Evolutionary conservation across 2,797 vertebrate species (phyloP).

Genomic region (Pantherophis vulpinus): DNA sequence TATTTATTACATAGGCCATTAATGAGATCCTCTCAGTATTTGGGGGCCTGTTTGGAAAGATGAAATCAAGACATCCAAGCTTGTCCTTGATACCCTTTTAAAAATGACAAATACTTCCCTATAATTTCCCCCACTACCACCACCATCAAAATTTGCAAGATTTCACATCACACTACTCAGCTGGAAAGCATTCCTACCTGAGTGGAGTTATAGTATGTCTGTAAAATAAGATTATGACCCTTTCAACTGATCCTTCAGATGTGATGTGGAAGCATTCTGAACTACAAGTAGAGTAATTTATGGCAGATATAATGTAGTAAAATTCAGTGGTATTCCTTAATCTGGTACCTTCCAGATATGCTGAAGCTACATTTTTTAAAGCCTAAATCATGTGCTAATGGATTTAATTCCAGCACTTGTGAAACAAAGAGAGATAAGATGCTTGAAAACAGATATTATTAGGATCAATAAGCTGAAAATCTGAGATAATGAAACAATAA

Average conservation of each 20-base stretch:
- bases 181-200: neutral
- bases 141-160: neutral
- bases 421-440: neutral
- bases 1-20: conserved; percentile 10
- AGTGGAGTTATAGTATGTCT: neutral
- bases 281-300: neutral
- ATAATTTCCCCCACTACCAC: neutral
- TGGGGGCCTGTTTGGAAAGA: neutral
- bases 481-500: neutral
- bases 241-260: neutral
- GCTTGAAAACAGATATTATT: neutral
- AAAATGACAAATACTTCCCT: neutral
- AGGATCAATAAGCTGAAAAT: neutral
- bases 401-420: neutral
- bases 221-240: neutral
- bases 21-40: neutral
- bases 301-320: neutral
- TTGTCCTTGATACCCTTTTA: neutral
- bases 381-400: neutral
- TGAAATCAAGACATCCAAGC: neutral
- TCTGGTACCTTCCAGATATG: neutral
- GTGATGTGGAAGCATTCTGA: neutral
- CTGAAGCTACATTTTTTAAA: neutral
- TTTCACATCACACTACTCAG: neutral
- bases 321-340: neutral